Evolutionary conservation across 2,113 vertebrate genomes (phyloP).

Genomic region (Megalops atlanticus): DNA sequence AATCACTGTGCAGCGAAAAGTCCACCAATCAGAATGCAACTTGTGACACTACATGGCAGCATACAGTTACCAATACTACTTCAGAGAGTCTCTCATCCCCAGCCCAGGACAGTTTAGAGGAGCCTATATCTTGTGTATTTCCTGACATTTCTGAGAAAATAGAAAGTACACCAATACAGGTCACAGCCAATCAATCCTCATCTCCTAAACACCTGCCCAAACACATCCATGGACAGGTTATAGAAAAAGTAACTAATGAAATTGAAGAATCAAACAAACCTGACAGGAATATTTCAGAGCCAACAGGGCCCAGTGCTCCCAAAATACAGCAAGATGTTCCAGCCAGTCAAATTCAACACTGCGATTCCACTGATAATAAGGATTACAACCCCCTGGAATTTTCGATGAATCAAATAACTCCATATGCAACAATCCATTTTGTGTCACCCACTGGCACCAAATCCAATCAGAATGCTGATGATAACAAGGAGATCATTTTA

Average conservation of each 20-base stretch:
- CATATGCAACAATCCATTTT: conserved; percentile 28
- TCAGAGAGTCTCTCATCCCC: conserved; percentile 44
- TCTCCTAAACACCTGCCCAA: neutral
- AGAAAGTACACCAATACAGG: neutral
- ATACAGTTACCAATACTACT: conserved; percentile 24
- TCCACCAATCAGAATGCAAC: conserved; percentile 21
- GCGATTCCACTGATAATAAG: neutral
- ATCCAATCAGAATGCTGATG: conserved; percentile 8
- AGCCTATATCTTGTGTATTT: conserved; percentile 59
- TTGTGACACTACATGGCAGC: conserved; percentile 8
- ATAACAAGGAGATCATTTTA: conserved; percentile 2
- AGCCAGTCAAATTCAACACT: conserved; percentile 1
- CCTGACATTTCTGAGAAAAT: neutral
- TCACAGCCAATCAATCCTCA: neutral
- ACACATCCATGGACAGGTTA: neutral
- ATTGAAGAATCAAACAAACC: conserved; percentile 10
- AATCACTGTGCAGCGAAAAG: conserved; percentile 39
- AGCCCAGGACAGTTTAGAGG: conserved; percentile 63
- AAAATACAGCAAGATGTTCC: neutral
- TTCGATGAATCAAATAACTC: conserved; percentile 11
- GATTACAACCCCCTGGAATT: neutral
- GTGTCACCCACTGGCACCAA: neutral
- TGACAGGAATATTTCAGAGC: neutral
- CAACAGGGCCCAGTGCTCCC: neutral
- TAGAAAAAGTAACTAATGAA: conserved; percentile 38